Evolutionary conservation across 2,797 vertebrate species (phyloP), one percentile per base, ranked within the genome.

Genomic region (Propithecus perrieri): DNA sequence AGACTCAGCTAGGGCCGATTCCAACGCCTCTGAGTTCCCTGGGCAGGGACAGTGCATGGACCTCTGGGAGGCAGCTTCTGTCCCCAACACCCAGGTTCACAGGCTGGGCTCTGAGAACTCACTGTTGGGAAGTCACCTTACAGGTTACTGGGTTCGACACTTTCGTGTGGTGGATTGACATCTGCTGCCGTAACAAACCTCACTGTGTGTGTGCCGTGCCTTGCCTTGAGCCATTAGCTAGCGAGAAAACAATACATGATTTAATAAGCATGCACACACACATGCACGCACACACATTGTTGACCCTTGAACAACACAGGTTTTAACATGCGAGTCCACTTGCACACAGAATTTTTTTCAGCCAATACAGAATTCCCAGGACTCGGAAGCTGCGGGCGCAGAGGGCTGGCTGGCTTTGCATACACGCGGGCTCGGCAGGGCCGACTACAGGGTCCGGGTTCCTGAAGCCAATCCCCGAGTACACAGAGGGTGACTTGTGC

Each of bases 131-230:
- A 24, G 41, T 38, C 57, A 14, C 30, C 71, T 46, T 48, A 1
- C 0, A 43, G 55, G n/a, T 43, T 17, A 33, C 0, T 1, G 11
- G 13, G n/a, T 28, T 46, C 33, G 1, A 20, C 22, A 0, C 26
- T 33, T 30, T 2, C 6, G 15, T 2, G n/a, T 8, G 46, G n/a
- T 11, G 43, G 38, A 1, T 17, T 48, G 48, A 15, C 38, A 46
- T 26, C 43, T 30, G 35, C 67, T 59, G 7, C 4, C 43, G 7
- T 0, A 2, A 18, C 20, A 14, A 50, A 69, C 4, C 1, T 20
- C 6, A 2, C 71, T 2, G 41, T 11, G 48, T 9, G 38, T 15
- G 3, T 4, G 1, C 14, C 12, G 63, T 12, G 55, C 53, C 38
- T 13, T 10, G 26, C 55, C 55, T 9, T 7, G 38, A 48, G 53